A percentile compares a stretch with the other conserved stretches of the same genome.
These are phyloP conservation scores for Thalassophryne amazonica DNA, from an alignment of 2,797 vertebrate species.

Conservation along the genomic window DNA sequence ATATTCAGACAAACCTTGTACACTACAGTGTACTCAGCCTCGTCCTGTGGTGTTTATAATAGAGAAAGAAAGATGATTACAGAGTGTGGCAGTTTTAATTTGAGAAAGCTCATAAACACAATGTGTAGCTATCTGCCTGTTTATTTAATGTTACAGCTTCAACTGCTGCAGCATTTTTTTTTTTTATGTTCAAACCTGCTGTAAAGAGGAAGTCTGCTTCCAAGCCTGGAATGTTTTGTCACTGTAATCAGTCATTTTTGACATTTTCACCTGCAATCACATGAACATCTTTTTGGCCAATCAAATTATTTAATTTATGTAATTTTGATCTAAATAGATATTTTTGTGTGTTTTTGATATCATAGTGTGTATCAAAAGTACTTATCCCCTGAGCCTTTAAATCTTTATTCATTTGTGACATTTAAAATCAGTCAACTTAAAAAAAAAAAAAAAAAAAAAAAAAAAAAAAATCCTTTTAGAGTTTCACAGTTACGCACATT, in stretches of 20 bases:
- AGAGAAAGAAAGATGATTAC: slow-evolving; percentile 12
- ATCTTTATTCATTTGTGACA: too few species aligned
- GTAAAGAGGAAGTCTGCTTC: too few species aligned
- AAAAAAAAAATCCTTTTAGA: too few species aligned
- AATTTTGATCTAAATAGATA: too few species aligned
- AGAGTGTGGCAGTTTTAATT: slow-evolving; percentile 28
- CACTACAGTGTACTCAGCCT: slow-evolving; percentile 30
- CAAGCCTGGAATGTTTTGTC: slow-evolving; percentile 33
- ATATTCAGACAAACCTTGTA: slow-evolving; percentile 49
- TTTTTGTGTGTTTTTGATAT: too few species aligned
- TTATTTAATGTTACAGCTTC: slow-evolving; percentile 44
- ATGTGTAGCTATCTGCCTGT: slow-evolving; percentile 18
- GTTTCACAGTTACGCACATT: too few species aligned
- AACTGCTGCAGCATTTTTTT: neutral
- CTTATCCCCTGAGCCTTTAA: too few species aligned
- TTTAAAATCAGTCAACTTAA: too few species aligned
- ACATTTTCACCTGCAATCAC: slow-evolving; percentile 7
- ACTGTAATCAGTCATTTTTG: slow-evolving; percentile 19
- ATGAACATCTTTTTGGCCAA: too few species aligned
- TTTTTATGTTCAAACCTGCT: neutral
- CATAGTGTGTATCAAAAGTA: too few species aligned
- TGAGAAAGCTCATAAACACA: slow-evolving; percentile 24
- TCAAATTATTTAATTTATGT: too few species aligned
- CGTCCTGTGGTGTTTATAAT: slow-evolving; percentile 17
- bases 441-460: too few species aligned